These are phyloP conservation scores for Cryptus armator DNA, from an alignment of 2,888 invertebrate species.

Conservation along the genomic window DNA sequence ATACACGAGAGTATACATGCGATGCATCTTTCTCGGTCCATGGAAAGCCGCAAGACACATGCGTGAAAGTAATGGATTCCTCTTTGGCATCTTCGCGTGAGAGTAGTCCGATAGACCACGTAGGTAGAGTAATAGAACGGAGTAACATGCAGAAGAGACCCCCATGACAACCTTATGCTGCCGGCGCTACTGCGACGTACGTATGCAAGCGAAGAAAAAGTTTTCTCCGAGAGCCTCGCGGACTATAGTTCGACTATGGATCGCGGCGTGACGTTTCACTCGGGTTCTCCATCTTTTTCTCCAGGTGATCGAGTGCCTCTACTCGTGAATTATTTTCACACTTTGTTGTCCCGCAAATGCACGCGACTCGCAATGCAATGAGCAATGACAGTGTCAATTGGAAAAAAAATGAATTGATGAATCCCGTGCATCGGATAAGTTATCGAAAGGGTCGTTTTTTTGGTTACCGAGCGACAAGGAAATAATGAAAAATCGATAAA, in stretches of 20 bases:
- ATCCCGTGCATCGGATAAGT: background rate
- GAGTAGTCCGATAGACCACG: conserved; percentile 38
- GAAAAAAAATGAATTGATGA: background rate
- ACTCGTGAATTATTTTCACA: background rate
- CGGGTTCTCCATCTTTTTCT: conserved; percentile 1
- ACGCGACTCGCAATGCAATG: background rate
- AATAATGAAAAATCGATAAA: conserved; percentile 34
- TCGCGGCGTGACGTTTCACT: background rate
- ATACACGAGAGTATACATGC: background rate
- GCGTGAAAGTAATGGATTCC: conserved; percentile 64
- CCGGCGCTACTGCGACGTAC: background rate
- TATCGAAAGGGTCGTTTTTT: background rate
- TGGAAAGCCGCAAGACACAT: conserved; percentile 25
- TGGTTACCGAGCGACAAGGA: conserved; percentile 12
- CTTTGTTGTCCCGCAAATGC: background rate
- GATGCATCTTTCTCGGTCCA: background rate
- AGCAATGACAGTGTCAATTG: background rate
- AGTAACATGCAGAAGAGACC: conserved; percentile 19
- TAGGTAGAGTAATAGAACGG: conserved; percentile 24
- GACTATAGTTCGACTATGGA: conserved; percentile 25
- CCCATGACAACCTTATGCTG: conserved; percentile 3
- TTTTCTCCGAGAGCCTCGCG: conserved; percentile 19
- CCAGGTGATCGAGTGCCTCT: conserved; percentile 18
- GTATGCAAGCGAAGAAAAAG: background rate
- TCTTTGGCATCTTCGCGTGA: conserved; percentile 61